A percentile compares a stretch with the other conserved stretches of the same genome.
Conservation (phyloP, 2,888 invertebrate genomes). For the Drosophila infuscata region DNA sequence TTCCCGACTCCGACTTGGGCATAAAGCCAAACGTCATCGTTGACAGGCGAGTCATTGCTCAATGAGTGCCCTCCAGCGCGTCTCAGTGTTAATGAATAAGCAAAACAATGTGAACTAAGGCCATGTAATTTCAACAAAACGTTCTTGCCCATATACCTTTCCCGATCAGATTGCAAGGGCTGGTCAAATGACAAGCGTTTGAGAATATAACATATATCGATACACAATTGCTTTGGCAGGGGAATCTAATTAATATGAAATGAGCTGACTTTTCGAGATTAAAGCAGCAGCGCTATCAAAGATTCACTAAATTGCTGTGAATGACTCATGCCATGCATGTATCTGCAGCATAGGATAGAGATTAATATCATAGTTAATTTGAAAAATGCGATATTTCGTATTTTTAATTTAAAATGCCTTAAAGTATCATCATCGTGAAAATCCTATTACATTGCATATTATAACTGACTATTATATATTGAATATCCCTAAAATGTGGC, state of each 20-base stretch:
- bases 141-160: conserved; percentile 34
- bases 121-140: conserved; percentile 59
- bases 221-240: conserved; percentile 6
- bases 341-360: background rate
- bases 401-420: background rate
- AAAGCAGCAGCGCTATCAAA: conserved; percentile 1
- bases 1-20: conserved; percentile 12
- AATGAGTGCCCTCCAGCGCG: conserved; percentile 44
- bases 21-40: conserved; percentile 72
- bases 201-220: conserved; percentile 24
- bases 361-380: background rate
- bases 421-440: background rate
- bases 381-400: background rate
- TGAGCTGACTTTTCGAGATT: conserved; percentile 1
- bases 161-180: conserved; percentile 46
- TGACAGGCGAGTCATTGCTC: conserved; percentile 72
- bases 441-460: background rate
- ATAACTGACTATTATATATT: background rate
- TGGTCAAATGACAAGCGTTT: conserved; percentile 39
- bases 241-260: conserved; percentile 49
- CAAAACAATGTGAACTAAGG: conserved; percentile 58
- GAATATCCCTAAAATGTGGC: background rate
- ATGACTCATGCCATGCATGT: background rate
- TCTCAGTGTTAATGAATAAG: conserved; percentile 64
- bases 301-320: conserved; percentile 14